phyloP scores from a whole-genome alignment of 1,140 invertebrate genomes.

The Papilio machaon region DNA sequence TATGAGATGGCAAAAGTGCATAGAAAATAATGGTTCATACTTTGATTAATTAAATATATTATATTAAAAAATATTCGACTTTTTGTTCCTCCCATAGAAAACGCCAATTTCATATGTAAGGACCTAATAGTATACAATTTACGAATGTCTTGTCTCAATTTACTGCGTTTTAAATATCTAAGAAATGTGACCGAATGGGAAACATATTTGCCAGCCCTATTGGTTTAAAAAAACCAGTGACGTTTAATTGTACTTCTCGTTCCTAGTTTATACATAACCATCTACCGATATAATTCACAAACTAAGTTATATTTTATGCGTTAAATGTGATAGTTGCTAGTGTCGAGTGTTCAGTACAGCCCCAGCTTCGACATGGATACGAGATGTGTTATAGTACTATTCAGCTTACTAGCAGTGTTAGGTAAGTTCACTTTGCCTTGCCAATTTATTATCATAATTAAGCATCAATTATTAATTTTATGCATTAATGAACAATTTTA shows the following conservation, averaged over 20 bases:
- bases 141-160: no score
- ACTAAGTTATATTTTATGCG: neutral
- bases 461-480: neutral
- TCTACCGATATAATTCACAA: neutral
- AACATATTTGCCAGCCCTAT: neutral
- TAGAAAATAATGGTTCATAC: no score
- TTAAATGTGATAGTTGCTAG: neutral
- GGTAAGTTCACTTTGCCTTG: neutral
- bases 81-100: no score
- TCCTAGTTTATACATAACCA: neutral
- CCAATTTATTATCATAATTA: neutral
- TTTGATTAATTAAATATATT: no score
- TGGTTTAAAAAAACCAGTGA: neutral
- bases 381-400: neutral
- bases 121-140: no score
- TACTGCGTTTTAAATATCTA: no score
- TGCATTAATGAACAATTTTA: neutral
- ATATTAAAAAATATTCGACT: no score
- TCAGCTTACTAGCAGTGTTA: neutral
- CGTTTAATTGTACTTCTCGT: neutral
- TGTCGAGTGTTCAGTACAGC: neutral
- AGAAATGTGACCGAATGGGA: no score
- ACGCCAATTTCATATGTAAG: no score
- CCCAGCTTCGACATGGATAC: neutral
- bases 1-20: no score